phyloP scores from a whole-genome alignment of 2,797 vertebrate species.

The Phylloscopus collybita region DNA sequence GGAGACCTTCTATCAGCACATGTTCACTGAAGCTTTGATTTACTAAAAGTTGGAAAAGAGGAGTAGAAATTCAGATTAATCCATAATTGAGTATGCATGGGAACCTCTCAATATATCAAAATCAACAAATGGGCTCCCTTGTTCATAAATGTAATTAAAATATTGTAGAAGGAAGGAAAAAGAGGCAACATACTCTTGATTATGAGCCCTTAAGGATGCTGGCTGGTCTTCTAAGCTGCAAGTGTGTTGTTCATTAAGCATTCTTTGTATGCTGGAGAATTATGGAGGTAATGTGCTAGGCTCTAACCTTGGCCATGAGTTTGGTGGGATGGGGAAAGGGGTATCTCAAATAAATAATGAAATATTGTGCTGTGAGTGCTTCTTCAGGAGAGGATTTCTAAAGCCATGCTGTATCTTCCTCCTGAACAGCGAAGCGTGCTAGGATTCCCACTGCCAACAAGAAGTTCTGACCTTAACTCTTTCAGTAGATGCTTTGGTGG shows the following conservation, averaged over 20 bases:
- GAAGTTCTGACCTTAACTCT: not conserved
- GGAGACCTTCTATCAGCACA: not conserved
- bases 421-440: accelerated
- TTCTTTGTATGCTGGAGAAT: not conserved
- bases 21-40: not conserved
- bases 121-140: not conserved
- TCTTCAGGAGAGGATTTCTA: not conserved
- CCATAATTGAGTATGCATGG: not conserved
- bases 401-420: not conserved
- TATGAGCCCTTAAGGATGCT: not conserved
- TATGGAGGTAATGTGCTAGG: not conserved
- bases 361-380: not conserved
- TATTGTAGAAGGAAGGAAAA: not conserved
- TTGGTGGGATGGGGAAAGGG: not conserved
- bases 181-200: not conserved
- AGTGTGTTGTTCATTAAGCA: not conserved
- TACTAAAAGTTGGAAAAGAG: not conserved
- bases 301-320: not conserved
- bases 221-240: not conserved
- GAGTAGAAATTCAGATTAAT: not conserved
- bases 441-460: not conserved
- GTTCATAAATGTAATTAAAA: not conserved
- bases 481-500: not conserved
- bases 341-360: not conserved
- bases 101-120: not conserved